Conservation (phyloP, 2,113 vertebrate species). For the Callopanchax toddi region DNA sequence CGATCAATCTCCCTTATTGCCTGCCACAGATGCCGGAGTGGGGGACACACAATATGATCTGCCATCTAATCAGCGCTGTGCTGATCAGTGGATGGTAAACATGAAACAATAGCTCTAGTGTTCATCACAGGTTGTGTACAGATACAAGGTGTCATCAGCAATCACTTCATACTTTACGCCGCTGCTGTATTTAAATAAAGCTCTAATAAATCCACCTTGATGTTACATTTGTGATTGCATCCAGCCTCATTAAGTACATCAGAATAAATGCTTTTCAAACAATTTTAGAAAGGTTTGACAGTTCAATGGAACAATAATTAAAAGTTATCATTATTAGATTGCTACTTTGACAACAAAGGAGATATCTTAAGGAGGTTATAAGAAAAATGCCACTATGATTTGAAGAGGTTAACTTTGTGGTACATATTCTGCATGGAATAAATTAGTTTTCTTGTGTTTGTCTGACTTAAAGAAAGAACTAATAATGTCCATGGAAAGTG, state of each 20-base stretch:
- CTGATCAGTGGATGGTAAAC: conserved; percentile 62
- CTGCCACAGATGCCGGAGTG: conserved; percentile 48
- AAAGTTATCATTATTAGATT: too few species aligned
- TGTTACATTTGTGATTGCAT: not conserved
- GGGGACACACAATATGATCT: conserved; percentile 54
- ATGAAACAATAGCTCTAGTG: conserved; percentile 45
- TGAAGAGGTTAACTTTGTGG: not conserved
- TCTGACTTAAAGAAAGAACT: not conserved
- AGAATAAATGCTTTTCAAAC: too few species aligned
- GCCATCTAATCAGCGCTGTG: conserved; percentile 70
- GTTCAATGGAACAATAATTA: too few species aligned
- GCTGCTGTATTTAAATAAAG: not conserved
- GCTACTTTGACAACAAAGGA: too few species aligned
- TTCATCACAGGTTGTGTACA: conserved; percentile 20
- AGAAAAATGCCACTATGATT: too few species aligned
- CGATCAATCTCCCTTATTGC: conserved; percentile 80
- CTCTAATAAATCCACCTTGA: conserved; percentile 6
- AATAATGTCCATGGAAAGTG: too few species aligned
- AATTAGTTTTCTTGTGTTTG: not conserved
- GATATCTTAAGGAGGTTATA: too few species aligned
- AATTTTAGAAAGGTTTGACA: not conserved
- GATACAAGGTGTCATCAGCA: conserved; percentile 12
- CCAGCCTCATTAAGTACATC: too few species aligned
- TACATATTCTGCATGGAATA: too few species aligned
- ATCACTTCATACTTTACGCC: conserved; percentile 3